Evolutionary conservation across 1,140 invertebrate genomes (phyloP).

Genomic region (Drosophila mayri): DNA sequence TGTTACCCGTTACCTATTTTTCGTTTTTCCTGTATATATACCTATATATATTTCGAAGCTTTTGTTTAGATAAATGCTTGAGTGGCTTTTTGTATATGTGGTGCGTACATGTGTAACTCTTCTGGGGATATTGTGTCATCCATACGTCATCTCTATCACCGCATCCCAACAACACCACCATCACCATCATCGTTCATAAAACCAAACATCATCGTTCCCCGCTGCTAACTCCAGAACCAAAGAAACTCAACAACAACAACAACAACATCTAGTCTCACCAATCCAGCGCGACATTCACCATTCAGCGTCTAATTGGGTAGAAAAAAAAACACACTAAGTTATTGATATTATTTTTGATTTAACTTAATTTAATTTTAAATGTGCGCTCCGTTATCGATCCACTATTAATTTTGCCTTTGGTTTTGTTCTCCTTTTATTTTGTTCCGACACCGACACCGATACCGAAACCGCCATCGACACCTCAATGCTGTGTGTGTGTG

Average conservation of each 20-base stretch:
- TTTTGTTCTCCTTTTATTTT: constrained; percentile 59
- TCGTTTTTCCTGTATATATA: constrained; percentile 36
- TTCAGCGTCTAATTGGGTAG: constrained; percentile 43
- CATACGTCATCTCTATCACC: constrained; percentile 27
- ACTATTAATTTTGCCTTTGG: constrained; percentile 54
- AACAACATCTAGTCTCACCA: constrained; percentile 31
- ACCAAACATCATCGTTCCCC: constrained; percentile 28
- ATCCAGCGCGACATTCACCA: constrained; percentile 29
- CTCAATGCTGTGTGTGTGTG: constrained; percentile 34
- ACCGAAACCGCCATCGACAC: constrained; percentile 8
- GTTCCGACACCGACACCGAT: constrained; percentile 15
- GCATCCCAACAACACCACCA: constrained; percentile 22
- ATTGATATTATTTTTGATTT: constrained; percentile 27
- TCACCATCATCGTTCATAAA: constrained; percentile 16
- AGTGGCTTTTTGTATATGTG: constrained; percentile 56
- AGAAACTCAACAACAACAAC: constrained; percentile 27
- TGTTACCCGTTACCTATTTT: constrained; percentile 23
- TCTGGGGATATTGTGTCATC: constrained; percentile 44
- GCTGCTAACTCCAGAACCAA: constrained; percentile 24
- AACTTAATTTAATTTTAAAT: constrained; percentile 45
- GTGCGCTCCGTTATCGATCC: constrained; percentile 36
- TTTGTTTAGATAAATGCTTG: constrained; percentile 48
- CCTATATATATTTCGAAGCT: constrained; percentile 43
- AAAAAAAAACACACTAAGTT: constrained; percentile 58
- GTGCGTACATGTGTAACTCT: constrained; percentile 52